Base-by-base conservation (phyloP, 2,888 invertebrate genomes). In the Aspidiotus destructor region DNA sequence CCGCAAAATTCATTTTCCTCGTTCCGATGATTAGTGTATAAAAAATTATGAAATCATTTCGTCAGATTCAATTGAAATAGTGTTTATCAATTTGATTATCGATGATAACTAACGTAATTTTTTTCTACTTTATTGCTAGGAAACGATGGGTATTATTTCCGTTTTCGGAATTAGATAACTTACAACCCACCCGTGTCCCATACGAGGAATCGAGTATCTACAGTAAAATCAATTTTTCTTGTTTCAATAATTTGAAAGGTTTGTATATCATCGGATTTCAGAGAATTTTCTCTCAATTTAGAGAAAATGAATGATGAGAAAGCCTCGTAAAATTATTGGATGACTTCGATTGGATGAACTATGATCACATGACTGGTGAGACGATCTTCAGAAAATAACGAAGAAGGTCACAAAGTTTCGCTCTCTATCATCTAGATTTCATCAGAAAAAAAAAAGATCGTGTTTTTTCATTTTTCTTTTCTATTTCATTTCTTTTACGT, bases 201-300 rank as follows among this genome's bases (percentile, higher is more conserved):
- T 98, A 93, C 79, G 97, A 97, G 80, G 97, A 97, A 77, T 96
- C 96, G 0, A 96, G 93, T 77, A 83, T 97, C 9, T 97, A 92
- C 77, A 92, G 92, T 75, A 82, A 84, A 76, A 81, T 90, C 58
- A 90, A 93, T 77, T 87, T 94, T 74, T 87, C 85, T 73, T 74
- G 75, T 60, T 62, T 53, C 16, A 16, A 15, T 28, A 10, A 60
- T 28, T 44, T 62, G 15, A 62, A 60, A 69, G 65, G 64, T 71
- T 41, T 52, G 52, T 17, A 68, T 61, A 11, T 28, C 28, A 28
- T 28, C 5, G 15, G 52, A 48, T 5, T 28, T 28, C 5, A 5
- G 28, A 28, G 28, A 3, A 28, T 28, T 28, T 5, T 28, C 28
- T 28, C 28, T 28, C 41, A 16, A n/a, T 41, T 52, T n/a, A 40